Evolutionary conservation across 2,113 vertebrate genomes (phyloP), one percentile per base, ranked within the genome.

Genomic region (Triplophysa tibetana): DNA sequence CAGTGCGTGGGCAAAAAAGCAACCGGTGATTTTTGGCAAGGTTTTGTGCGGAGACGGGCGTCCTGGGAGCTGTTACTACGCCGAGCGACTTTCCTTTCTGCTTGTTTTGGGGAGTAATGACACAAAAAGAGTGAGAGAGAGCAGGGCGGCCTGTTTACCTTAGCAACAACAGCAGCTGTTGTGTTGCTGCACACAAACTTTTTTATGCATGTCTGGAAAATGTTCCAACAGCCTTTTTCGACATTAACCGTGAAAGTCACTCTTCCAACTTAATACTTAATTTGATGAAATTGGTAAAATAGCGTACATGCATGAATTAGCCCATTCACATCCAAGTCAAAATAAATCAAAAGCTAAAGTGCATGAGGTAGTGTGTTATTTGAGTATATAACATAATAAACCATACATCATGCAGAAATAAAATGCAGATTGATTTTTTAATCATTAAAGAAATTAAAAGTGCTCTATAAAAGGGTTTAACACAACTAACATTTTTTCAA

Each of bases 11-110:
- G 77, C 87, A 82, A 89, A 89, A 81, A 88, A 90, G 87, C 81
- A 76, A 84, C 85, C 82, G 65, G 80, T 82, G 78, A 65, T 69
- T 82, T 85, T 88, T 88, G 85, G 82, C 77, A 85, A 70, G 77
- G 86, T 83, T 85, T 86, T 41, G 83, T 61, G 74, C 58, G 85
- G 86, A 84, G 85, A 85, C 21, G 48, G 65, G 85, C 61, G 63
- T 89, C 89, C 87, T n/a, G 90, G 90, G 91, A 91, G 87, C 87
- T 64, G 88, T 90, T 90, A 89, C 88, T 89, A 83, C 82, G 62
- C 62, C 74, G 8, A 91, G 88, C 87, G 88, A 90, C 90, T 91
- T 91, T 90, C 83, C 90, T 91, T 90, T 92, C 90, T 86, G 83
- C 87, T 84, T 84, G 78, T 91, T 90, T 88, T 80, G 72, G 80